Evolutionary conservation across 2,113 vertebrate species (phyloP).

Genomic region (Acanthochromis polyacanthus): DNA sequence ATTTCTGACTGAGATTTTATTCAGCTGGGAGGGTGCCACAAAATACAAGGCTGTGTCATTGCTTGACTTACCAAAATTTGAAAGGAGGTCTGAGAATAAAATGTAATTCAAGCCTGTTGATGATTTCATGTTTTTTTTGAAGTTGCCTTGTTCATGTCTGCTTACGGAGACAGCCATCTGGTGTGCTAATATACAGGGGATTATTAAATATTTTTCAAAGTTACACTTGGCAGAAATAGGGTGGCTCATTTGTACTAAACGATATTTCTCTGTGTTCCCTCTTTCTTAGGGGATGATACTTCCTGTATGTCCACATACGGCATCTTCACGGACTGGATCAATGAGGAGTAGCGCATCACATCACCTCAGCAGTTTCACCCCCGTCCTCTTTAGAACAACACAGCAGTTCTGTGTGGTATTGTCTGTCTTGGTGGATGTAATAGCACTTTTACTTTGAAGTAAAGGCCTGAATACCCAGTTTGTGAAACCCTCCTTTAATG

Average conservation of each 20-base stretch:
- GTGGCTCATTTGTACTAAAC: background rate
- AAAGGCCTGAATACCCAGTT: slow-evolving; percentile 11
- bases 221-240: background rate
- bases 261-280: slow-evolving; percentile 1
- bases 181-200: too few species aligned
- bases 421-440: background rate
- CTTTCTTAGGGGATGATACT: slow-evolving; percentile 69
- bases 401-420: background rate
- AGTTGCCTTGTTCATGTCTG: background rate
- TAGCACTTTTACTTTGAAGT: background rate
- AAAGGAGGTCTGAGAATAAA: too few species aligned
- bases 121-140: too few species aligned
- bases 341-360: slow-evolving; percentile 62
- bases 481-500: background rate
- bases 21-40: too few species aligned
- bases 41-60: too few species aligned
- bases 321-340: slow-evolving; percentile 92
- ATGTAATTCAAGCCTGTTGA: too few species aligned
- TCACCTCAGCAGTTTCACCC: background rate
- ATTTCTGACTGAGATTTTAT: too few species aligned
- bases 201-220: too few species aligned
- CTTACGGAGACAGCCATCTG: too few species aligned
- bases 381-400: background rate
- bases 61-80: too few species aligned
- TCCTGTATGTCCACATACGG: slow-evolving; percentile 73